Conservation (phyloP, 2,113 vertebrate genomes). For the Phycodurus eques region DNA sequence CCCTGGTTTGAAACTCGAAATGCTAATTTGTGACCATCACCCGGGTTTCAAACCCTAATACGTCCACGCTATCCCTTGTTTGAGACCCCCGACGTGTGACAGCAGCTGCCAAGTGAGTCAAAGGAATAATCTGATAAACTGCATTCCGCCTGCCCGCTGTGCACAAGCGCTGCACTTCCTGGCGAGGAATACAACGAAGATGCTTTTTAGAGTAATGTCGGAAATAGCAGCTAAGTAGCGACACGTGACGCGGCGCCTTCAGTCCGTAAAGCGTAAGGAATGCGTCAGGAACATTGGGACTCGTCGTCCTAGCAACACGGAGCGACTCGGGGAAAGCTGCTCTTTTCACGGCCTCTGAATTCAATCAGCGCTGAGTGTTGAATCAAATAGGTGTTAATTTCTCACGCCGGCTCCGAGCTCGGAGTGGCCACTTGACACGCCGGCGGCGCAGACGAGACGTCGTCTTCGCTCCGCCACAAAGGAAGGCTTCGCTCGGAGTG, state of each 20-base stretch:
- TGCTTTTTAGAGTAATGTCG: too few species aligned
- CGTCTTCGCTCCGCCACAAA: not conserved
- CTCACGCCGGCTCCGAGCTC: not conserved
- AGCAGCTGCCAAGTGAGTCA: too few species aligned
- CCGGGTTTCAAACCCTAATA: too few species aligned
- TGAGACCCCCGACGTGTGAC: too few species aligned
- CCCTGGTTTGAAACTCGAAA: too few species aligned
- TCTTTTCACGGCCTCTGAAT: not conserved
- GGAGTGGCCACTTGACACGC: slow-evolving; percentile 2
- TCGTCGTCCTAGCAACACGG: not conserved
- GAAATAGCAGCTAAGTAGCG: too few species aligned
- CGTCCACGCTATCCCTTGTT: too few species aligned
- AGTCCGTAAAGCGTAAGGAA: not conserved
- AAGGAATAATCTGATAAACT: too few species aligned
- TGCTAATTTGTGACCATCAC: too few species aligned
- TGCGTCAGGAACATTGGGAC: not conserved
- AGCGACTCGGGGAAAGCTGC: not conserved
- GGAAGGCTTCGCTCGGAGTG: slow-evolving; percentile 1
- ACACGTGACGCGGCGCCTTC: not conserved
- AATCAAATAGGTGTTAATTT: slow-evolving; percentile 14
- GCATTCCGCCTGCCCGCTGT: not conserved
- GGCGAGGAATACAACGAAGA: too few species aligned
- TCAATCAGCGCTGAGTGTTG: slow-evolving; percentile 1
- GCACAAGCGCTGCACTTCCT: not conserved
- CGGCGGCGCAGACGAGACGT: not conserved